These are phyloP conservation scores for Alviniconcha marisindica DNA, from an alignment of 1,140 invertebrate species.

Conservation along the genomic window DNA sequence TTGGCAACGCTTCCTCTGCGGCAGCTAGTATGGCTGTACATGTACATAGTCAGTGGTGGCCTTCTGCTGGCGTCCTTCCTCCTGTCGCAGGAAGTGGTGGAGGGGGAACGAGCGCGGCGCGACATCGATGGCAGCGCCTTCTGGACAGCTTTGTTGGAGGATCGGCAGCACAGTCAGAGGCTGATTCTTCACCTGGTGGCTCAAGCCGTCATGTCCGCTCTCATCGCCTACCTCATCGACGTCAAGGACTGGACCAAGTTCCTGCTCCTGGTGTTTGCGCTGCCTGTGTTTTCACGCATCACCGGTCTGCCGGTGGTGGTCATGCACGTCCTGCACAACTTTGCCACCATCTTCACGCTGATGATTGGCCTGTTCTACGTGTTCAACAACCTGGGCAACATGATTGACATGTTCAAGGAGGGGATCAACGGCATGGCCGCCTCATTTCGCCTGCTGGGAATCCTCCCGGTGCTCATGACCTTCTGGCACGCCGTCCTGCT, in stretches of 20 bases:
- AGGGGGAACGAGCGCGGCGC: conserved; percentile 65
- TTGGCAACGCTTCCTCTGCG: conserved; percentile 78
- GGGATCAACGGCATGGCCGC: conserved; percentile 58
- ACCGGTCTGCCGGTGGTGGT: conserved; percentile 75
- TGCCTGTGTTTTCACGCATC: conserved; percentile 77
- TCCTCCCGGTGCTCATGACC: conserved; percentile 70
- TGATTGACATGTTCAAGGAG: conserved; percentile 75
- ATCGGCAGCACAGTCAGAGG: conserved; percentile 60
- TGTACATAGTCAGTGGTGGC: conserved; percentile 77
- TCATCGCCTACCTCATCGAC: conserved; percentile 77
- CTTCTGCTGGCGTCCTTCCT: conserved; percentile 75
- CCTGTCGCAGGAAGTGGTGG: conserved; percentile 77
- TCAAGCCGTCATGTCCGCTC: conserved; percentile 75
- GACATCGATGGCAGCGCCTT: conserved; percentile 55
- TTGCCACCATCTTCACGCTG: conserved; percentile 74
- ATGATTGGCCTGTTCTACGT: conserved; percentile 76
- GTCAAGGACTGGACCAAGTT: conserved; percentile 74
- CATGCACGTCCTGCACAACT: conserved; percentile 77
- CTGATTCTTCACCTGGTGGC: conserved; percentile 74
- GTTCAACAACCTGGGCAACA: conserved; percentile 76
- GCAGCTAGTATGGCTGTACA: conserved; percentile 78
- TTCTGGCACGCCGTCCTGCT: conserved; percentile 76
- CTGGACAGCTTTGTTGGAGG: conserved; percentile 63
- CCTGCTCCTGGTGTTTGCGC: conserved; percentile 75
- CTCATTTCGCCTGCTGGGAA: conserved; percentile 71